Base-by-base conservation (phyloP, 2,888 invertebrate species). In the Unio pictorum region DNA sequence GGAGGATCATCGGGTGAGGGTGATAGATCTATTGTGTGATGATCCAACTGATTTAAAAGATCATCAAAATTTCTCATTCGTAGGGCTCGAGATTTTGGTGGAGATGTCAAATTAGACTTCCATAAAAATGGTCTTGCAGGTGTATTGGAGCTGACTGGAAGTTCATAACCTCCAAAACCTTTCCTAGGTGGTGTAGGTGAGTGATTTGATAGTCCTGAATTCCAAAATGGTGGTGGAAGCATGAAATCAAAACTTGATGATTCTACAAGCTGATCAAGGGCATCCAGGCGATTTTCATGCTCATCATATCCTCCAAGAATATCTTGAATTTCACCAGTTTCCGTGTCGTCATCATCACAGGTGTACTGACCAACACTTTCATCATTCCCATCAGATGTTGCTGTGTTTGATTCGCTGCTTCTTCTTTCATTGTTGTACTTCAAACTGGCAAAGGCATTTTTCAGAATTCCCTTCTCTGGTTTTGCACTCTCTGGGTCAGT, bases 381-480 rank as follows among this genome's bases (percentile, higher is more conserved):
- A 26, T 81, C 79, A 58, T 80, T 76, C 5, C 72, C 76, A 34
- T 78, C 78, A 1, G 79, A 80, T 45, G 75, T 74, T 5, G 79
- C 76, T 4, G 78, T 81, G 54, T 82, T 80, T 20, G 82, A 81
- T 67, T 83, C 84, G 64, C 81, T 81, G 61, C 83, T 81, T 4
- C 78, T 64, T 55, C 82, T 68, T n/a, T 79, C 77, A 34, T 81
- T 80, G 23, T 70, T 68, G 56, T 77, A 77, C 58, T 77, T 76
- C 54, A 76, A 57, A 15, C 66, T 73, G 26, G 78, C 78, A 60
- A 66, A 76, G 20, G 71, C 58, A 71, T 84, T 83, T 69, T 89
- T 89, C 56, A 89, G 80, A 64, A 88, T 88, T 11, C 88, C 87
- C 59, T 84, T 84, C 75, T 87, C 88, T 18, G 89, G 88, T 75